A percentile compares a stretch with the other conserved stretches of the same genome.
These are phyloP conservation scores for Apodemia zela DNA, from an alignment of 2,888 invertebrate species.

Conservation along the genomic window DNA sequence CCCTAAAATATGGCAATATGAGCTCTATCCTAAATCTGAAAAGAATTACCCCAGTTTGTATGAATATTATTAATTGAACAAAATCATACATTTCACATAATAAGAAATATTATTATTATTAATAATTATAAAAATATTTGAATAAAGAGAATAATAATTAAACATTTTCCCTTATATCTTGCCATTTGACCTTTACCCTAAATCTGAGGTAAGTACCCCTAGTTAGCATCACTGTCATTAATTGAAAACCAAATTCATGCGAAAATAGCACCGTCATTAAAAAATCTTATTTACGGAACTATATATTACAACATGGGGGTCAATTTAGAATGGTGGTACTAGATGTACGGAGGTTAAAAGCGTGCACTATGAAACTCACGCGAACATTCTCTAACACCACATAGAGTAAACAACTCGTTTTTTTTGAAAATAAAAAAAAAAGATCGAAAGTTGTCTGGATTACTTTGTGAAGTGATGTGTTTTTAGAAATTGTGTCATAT, in stretches of 20 bases:
- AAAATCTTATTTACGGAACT: conserved; percentile 27
- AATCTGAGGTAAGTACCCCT: no score
- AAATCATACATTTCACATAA: no score
- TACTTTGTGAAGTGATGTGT: conserved; percentile 20
- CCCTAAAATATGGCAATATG: no score
- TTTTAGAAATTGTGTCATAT: conserved; percentile 8
- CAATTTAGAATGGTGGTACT: conserved; percentile 43
- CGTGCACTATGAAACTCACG: conserved; percentile 54
- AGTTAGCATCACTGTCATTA: not conserved
- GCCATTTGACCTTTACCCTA: no score
- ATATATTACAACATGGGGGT: conserved; percentile 34
- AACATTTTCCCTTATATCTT: no score
- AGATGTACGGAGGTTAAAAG: conserved; percentile 49
- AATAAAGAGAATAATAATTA: no score
- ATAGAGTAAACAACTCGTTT: conserved; percentile 24
- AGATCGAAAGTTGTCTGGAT: conserved; percentile 5
- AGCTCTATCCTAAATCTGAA: no score
- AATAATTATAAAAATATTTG: no score
- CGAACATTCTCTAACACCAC: conserved; percentile 49
- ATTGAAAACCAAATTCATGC: not conserved
- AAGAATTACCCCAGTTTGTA: no score
- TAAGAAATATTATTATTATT: no score
- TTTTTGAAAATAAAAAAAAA: not conserved
- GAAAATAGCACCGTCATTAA: conserved; percentile 27
- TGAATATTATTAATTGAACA: no score